These are phyloP conservation scores for Stictonetta naevosa DNA, from an alignment of 2,113 vertebrate species.

Conservation along the genomic window DNA sequence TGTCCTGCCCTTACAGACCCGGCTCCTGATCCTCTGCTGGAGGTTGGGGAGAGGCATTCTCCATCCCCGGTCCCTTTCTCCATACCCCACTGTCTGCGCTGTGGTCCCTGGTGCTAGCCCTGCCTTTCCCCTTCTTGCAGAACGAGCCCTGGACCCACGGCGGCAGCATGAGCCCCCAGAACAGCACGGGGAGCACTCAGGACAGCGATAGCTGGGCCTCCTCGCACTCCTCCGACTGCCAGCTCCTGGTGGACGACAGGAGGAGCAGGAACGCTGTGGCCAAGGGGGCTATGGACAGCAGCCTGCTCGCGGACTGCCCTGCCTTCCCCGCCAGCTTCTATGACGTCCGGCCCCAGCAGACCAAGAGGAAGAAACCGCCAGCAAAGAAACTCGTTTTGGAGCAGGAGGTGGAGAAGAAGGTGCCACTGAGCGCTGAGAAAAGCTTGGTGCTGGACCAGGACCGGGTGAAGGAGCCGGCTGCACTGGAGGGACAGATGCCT, in stretches of 20 bases:
- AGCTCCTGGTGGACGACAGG: neutral
- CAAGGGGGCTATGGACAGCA: neutral
- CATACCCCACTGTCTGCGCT: neutral
- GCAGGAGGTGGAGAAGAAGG: constrained; percentile 45
- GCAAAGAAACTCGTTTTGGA: constrained; percentile 57
- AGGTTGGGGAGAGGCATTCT: accelerated
- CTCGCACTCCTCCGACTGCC: constrained; percentile 51
- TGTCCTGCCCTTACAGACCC: neutral
- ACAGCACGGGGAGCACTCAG: constrained; percentile 94
- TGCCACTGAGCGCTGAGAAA: neutral
- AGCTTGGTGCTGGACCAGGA: constrained; percentile 8
- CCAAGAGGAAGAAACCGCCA: constrained; percentile 66
- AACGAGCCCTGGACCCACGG: constrained; percentile 85
- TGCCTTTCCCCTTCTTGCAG: neutral
- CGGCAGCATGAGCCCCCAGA: constrained; percentile 93
- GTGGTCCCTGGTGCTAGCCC: neutral
- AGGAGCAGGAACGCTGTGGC: neutral
- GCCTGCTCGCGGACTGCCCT: constrained; percentile 17
- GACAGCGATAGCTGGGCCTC: constrained; percentile 93
- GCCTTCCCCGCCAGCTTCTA: constrained; percentile 36
- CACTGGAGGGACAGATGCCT: neutral
- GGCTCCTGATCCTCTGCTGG: neutral
- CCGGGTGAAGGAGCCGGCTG: neutral
- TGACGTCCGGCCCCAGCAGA: constrained; percentile 14
- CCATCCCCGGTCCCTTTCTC: neutral